Conservation (phyloP, 2,113 vertebrate genomes). For the Carettochelys insculpta region DNA sequence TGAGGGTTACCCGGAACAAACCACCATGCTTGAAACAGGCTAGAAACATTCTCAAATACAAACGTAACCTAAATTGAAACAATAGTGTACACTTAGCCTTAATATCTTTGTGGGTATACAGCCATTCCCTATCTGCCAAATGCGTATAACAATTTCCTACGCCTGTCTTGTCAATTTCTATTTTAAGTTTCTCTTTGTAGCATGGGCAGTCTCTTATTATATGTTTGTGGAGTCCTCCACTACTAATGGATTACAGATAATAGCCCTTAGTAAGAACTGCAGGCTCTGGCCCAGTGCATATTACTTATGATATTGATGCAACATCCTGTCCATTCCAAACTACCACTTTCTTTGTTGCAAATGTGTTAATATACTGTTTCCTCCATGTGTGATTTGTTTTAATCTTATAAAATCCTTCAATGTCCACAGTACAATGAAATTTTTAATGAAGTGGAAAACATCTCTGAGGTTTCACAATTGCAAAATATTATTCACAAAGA, state of each 20-base stretch:
- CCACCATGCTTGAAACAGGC: too few species aligned
- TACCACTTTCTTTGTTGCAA: background rate
- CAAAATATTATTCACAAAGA: background rate
- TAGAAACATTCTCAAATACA: too few species aligned
- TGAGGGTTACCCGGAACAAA: too few species aligned
- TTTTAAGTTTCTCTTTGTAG: background rate
- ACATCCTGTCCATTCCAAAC: background rate
- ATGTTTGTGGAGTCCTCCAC: background rate
- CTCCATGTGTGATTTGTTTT: background rate
- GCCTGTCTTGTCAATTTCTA: background rate
- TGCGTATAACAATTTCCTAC: background rate
- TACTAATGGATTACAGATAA: background rate
- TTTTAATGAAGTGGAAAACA: background rate
- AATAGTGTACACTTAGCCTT: too few species aligned
- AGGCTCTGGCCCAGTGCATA: background rate
- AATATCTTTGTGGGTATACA: background rate
- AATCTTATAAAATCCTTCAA: background rate
- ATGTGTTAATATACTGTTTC: background rate
- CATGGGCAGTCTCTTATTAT: background rate
- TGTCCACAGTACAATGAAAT: background rate
- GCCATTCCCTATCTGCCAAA: background rate
- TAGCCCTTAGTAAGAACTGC: background rate
- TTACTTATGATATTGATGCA: background rate
- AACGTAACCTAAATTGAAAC: too few species aligned
- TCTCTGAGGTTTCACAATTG: too few species aligned